These are phyloP conservation scores for Larimichthys crocea DNA, from an alignment of 2,113 vertebrate genomes.

Conservation along the genomic window DNA sequence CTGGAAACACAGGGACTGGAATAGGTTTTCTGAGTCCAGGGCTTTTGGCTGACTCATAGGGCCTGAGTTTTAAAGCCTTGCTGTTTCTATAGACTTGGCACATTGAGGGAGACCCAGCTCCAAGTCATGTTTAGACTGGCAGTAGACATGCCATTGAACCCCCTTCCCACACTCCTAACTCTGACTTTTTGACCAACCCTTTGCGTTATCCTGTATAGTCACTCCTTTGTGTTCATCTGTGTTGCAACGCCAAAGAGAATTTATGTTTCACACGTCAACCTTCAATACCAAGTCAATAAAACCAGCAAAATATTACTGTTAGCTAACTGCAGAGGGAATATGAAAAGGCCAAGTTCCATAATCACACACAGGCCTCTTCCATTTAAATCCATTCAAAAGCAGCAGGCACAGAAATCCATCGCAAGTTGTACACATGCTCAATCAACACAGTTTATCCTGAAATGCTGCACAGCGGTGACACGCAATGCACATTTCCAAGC, in stretches of 20 bases:
- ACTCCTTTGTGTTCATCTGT: slow-evolving; percentile 50
- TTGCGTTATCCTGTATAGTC: slow-evolving; percentile 52
- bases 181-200: slow-evolving; percentile 55
- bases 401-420: slow-evolving; percentile 39
- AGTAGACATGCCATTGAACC: slow-evolving; percentile 66
- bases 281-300: slow-evolving; percentile 39
- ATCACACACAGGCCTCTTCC: slow-evolving; percentile 9
- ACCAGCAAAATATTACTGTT: background rate
- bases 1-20: slow-evolving; percentile 79
- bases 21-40: slow-evolving; percentile 79
- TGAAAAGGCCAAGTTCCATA: slow-evolving; percentile 18
- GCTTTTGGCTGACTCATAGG: slow-evolving; percentile 76
- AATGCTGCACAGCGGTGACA: slow-evolving; percentile 23
- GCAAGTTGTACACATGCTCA: slow-evolving; percentile 20
- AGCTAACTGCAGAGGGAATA: slow-evolving; percentile 11
- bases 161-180: slow-evolving; percentile 58
- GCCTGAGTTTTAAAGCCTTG: slow-evolving; percentile 62
- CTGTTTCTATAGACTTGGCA: slow-evolving; percentile 75
- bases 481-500: slow-evolving; percentile 36
- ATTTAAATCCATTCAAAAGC: slow-evolving; percentile 11
- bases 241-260: slow-evolving; percentile 18
- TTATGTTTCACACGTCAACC: slow-evolving; percentile 41
- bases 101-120: slow-evolving; percentile 54
- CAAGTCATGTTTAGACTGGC: slow-evolving; percentile 75
- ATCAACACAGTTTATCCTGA: slow-evolving; percentile 32